These are phyloP conservation scores for Polyommatus iphigenia DNA, from an alignment of 2,888 invertebrate genomes.

Conservation along the genomic window DNA sequence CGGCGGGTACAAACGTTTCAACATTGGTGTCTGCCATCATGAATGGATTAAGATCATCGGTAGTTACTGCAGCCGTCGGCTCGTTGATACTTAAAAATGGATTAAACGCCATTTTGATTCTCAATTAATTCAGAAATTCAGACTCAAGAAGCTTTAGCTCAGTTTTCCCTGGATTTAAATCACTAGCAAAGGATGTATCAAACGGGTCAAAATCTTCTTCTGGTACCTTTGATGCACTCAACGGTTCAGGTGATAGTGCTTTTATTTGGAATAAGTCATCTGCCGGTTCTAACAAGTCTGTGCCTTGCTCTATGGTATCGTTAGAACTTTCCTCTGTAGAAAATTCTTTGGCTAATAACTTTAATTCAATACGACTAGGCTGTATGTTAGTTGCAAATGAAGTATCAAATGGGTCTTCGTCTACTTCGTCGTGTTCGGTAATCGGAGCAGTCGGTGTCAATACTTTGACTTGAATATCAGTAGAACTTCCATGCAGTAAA, in stretches of 20 bases:
- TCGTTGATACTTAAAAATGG: conserved; percentile 90
- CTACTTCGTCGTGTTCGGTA: conserved; percentile 67
- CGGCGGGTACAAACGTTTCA: conserved; percentile 56
- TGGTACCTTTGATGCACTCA: conserved; percentile 51
- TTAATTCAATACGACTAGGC: conserved; percentile 89
- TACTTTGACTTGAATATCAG: conserved; percentile 80
- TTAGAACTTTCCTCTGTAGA: conserved; percentile 73
- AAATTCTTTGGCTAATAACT: conserved; percentile 87
- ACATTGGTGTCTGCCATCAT: conserved; percentile 76
- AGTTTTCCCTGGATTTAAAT: conserved; percentile 87
- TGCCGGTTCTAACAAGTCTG: conserved; percentile 74
- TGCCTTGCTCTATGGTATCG: conserved; percentile 53
- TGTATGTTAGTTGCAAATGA: conserved; percentile 88
- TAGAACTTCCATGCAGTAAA: conserved; percentile 60
- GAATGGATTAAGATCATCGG: conserved; percentile 84
- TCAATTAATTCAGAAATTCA: conserved; percentile 77
- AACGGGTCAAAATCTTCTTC: conserved; percentile 86
- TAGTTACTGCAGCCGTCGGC: conserved; percentile 71
- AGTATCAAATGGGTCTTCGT: conserved; percentile 92
- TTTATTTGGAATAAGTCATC: conserved; percentile 83
- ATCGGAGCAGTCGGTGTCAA: conserved; percentile 76
- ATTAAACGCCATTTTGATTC: conserved; percentile 83
- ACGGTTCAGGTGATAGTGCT: conserved; percentile 85
- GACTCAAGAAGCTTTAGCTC: conserved; percentile 89
- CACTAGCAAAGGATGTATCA: conserved; percentile 89